Percentiles rank a stretch among this genome's conserved stretches.
These are phyloP conservation scores for Pseudomugil gertrudae DNA, from an alignment of 2,797 vertebrate species.

Conservation along the genomic window DNA sequence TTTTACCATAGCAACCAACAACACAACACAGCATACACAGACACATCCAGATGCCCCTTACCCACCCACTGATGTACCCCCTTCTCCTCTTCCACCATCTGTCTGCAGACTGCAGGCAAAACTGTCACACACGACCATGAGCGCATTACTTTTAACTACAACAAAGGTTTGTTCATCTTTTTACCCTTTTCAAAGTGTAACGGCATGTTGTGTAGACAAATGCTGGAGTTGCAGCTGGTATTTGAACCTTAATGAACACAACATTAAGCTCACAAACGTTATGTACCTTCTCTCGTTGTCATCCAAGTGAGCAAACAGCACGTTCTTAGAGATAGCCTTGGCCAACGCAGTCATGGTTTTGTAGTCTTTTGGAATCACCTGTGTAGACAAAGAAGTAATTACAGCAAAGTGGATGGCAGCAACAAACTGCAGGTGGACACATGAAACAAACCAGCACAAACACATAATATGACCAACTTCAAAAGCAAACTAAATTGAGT, in stretches of 20 bases:
- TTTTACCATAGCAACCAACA: constrained; percentile 60
- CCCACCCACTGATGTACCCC: constrained; percentile 20
- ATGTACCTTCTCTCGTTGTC: constrained; percentile 96
- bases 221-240: not conserved
- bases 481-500: constrained; percentile 66
- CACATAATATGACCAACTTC: constrained; percentile 59
- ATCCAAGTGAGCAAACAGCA: constrained; percentile 96
- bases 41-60: constrained; percentile 31
- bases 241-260: not conserved
- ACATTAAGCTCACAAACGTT: not conserved
- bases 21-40: constrained; percentile 56
- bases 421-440: constrained; percentile 67
- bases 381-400: constrained; percentile 48
- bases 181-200: constrained; percentile 17
- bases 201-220: constrained; percentile 25
- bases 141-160: constrained; percentile 27
- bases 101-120: constrained; percentile 42
- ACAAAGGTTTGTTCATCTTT: constrained; percentile 25
- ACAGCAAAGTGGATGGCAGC: constrained; percentile 29
- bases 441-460: constrained; percentile 61
- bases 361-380: constrained; percentile 99
- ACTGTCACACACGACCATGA: constrained; percentile 66
- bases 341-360: constrained; percentile 98
- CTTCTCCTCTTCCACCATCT: constrained; percentile 20
- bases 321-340: constrained; percentile 96